Base-by-base conservation (phyloP, 2,113 vertebrate species). In the Hemichromis elongatus region DNA sequence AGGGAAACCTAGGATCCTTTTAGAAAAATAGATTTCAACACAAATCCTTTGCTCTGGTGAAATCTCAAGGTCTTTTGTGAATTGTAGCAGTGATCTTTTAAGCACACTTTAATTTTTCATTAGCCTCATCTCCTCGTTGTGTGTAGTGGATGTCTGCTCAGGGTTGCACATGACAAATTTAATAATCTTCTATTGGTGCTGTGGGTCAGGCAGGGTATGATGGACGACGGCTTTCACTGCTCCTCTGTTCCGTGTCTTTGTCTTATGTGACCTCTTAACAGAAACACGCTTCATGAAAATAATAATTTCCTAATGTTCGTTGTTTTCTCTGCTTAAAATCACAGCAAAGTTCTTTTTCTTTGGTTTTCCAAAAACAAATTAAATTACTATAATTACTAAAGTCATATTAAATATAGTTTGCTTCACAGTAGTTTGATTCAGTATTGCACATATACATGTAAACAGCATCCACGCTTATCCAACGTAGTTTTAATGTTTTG, bases 261-360 rank as follows among this genome's bases (percentile, higher is more conserved):
- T 47, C 40, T 78, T 40, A 0, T 55, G 75, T 11, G 54, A 57
- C 16, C 37, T 45, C 16, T 78, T 45, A 40, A 57, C 14, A 45
- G 52, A 79, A 56, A 78, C 1, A 2, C 0, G 14, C 40, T 28
- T 47, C 24, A 8, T 66, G 21, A 21, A 8, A 66, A 66, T 66
- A 2, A 0, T 1, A 66, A 66, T 21, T 66, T 66, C 3, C 19
- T 1, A 13, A 40, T 66, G 1, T 40, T 5, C 12, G n/a, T 40
- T 40, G 19, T 66, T 66, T 40, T 37, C 7, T 21, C 35, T 21
- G 19, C 61, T 21, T 0, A 66, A 5, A 19, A 59, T 19, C 0
- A 59, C n/a, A 66, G 8, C 40, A 40, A 66, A 5, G 1, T 21
- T 0, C 35, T 30, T 40, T 21, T 35, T 0, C 35, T 37, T n/a